Evolutionary conservation across 2,113 vertebrate genomes (phyloP).

Genomic region (Vireo altiloquus): DNA sequence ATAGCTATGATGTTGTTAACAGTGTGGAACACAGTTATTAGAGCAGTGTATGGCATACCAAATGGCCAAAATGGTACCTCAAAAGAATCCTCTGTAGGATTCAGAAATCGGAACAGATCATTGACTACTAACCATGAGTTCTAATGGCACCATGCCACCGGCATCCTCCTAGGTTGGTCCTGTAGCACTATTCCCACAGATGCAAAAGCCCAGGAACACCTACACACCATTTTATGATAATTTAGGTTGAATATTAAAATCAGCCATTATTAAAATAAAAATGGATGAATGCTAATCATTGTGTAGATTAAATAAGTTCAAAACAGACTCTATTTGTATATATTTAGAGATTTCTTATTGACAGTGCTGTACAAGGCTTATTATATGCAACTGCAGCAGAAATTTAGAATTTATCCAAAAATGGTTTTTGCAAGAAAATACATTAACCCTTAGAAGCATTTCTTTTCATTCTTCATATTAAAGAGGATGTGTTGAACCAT

Average conservation of each 20-base stretch:
- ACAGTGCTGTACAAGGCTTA: not conserved
- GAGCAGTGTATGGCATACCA: not conserved
- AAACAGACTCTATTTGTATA: not conserved
- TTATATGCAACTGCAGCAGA: not conserved
- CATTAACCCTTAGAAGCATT: not conserved
- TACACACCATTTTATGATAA: not conserved
- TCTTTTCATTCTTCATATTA: not conserved
- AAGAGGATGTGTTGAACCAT: not conserved
- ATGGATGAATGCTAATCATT: not conserved
- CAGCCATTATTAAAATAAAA: not conserved
- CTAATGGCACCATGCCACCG: too few species aligned
- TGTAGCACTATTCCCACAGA: not conserved
- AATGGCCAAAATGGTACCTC: accelerated
- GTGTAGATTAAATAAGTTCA: not conserved
- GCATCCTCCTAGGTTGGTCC: not conserved
- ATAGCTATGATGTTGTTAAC: not conserved
- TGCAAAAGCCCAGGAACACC: not conserved
- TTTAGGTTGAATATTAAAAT: not conserved
- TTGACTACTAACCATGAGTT: not conserved
- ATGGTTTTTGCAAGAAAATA: not conserved
- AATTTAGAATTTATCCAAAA: not conserved
- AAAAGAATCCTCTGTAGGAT: not conserved
- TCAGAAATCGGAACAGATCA: not conserved
- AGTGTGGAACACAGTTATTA: not conserved
- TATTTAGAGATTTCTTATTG: not conserved